phyloP scores from a whole-genome alignment of 2,113 vertebrate genomes.

The Malurus elegans region DNA sequence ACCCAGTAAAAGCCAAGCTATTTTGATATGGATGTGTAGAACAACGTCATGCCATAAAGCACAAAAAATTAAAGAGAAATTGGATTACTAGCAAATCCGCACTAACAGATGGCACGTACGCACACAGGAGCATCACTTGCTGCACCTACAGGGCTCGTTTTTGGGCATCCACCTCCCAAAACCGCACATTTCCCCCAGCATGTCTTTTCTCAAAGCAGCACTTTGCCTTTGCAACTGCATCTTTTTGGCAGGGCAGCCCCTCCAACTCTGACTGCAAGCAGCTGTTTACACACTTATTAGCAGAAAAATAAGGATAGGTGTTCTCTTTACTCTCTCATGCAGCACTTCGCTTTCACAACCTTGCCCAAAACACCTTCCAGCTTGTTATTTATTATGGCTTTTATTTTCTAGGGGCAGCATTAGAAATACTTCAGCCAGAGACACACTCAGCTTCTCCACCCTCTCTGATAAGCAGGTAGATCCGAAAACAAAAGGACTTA shows the following conservation, averaged over 20 bases:
- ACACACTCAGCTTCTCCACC: neutral
- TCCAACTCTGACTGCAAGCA: accelerated
- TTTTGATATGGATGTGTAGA: accelerated
- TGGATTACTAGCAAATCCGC: neutral
- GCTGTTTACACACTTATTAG: neutral
- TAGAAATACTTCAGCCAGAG: neutral
- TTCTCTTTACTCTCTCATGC: neutral
- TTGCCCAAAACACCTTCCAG: neutral
- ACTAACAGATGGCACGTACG: accelerated
- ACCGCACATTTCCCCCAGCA: neutral
- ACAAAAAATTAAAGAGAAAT: neutral
- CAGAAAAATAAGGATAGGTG: neutral
- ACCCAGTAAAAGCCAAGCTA: accelerated
- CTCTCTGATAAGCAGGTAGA: neutral
- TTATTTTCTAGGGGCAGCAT: neutral
- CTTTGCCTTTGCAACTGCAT: neutral
- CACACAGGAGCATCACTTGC: neutral
- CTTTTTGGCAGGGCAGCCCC: neutral
- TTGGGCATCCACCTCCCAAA: neutral
- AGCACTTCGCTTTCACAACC: neutral
- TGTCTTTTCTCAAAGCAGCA: neutral
- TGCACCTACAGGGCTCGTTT: neutral
- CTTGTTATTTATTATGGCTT: neutral
- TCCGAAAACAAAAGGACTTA: neutral
- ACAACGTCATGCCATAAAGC: accelerated